Conservation (phyloP, 2,888 invertebrate species). For the Netelia virgata region DNA sequence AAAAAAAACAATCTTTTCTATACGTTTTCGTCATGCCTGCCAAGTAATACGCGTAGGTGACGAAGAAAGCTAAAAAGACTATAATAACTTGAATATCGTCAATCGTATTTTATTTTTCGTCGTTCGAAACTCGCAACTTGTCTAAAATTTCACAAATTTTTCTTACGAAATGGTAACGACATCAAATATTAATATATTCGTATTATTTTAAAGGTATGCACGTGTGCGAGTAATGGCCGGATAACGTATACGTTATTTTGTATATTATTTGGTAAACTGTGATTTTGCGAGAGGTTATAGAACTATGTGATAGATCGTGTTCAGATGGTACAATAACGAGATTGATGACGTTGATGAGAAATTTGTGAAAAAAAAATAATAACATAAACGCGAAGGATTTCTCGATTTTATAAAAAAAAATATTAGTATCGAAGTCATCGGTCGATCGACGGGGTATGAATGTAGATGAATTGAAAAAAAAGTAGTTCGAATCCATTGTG, state of each 20-base stretch:
- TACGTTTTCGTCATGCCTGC: constrained; percentile 41
- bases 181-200: constrained; percentile 31
- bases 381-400: not conserved
- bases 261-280: constrained; percentile 62
- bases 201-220: constrained; percentile 19
- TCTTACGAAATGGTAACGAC: constrained; percentile 18
- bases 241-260: constrained; percentile 17
- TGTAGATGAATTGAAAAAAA: constrained; percentile 21
- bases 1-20: constrained; percentile 52
- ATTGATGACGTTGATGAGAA: constrained; percentile 4
- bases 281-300: constrained; percentile 46
- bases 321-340: constrained; percentile 50
- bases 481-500: constrained; percentile 32
- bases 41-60: constrained; percentile 26
- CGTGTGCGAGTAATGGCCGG: constrained; percentile 24
- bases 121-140: constrained; percentile 13
- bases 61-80: constrained; percentile 41
- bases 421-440: constrained; percentile 34
- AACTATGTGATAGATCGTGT: constrained; percentile 67
- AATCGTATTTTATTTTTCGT: constrained; percentile 6
- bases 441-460: constrained; percentile 20
- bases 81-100: constrained; percentile 9
- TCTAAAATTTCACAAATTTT: constrained; percentile 33
- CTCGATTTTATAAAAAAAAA: constrained; percentile 30
- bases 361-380: constrained; percentile 3